phyloP scores from a whole-genome alignment of 2,797 vertebrate genomes.

The Centropyge bicolor region DNA sequence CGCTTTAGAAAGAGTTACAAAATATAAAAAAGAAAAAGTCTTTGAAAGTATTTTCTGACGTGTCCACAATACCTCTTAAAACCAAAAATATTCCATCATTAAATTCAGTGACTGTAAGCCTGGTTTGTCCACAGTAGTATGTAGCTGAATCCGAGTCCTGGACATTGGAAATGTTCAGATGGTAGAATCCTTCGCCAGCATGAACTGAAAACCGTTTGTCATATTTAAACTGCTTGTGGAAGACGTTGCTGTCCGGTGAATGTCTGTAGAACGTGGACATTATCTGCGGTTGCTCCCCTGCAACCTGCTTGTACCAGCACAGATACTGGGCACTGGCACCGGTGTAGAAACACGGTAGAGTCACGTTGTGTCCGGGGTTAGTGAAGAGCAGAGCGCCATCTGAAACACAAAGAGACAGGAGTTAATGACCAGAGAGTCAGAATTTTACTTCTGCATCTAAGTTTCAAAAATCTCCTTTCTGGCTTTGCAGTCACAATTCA shows the following conservation, averaged over 20 bases:
- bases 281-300: slow-evolving; percentile 48
- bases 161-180: slow-evolving; percentile 55
- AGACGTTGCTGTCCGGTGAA: fast-evolving
- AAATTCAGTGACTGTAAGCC: background rate
- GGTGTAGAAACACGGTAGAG: slow-evolving; percentile 48
- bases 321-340: background rate
- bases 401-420: slow-evolving; percentile 40
- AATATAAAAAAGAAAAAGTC: background rate
- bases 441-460: too few species aligned
- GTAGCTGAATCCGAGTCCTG: slow-evolving; percentile 50
- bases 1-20: background rate
- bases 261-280: slow-evolving; percentile 40
- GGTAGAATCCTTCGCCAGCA: slow-evolving; percentile 1
- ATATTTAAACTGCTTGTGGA: slow-evolving; percentile 41
- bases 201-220: slow-evolving; percentile 41
- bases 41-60: background rate
- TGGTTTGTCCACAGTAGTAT: slow-evolving; percentile 59
- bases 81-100: slow-evolving; percentile 25
- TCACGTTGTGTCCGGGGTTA: slow-evolving; percentile 50
- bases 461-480: background rate
- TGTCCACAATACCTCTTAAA: slow-evolving; percentile 39
- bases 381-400: slow-evolving; percentile 43
- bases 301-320: slow-evolving; percentile 65
- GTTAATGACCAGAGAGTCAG: too few species aligned
- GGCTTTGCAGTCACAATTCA: background rate